Percentiles rank a stretch among this genome's conserved stretches.
phyloP scores from a whole-genome alignment of 37 sponge, comb jelly and placozoan species.

The Spongia lamella region DNA sequence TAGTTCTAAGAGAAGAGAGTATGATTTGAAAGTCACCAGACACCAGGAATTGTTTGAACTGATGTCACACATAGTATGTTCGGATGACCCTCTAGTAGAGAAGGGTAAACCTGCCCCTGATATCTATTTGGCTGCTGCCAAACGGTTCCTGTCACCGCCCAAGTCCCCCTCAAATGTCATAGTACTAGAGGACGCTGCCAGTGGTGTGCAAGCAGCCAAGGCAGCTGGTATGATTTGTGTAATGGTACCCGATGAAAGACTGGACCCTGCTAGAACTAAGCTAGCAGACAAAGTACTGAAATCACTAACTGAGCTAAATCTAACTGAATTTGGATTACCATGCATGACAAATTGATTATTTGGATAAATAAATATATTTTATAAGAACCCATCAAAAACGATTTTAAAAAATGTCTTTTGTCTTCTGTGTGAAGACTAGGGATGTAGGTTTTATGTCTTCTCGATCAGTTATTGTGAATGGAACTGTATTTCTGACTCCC shows the following conservation, averaged over 20 bases:
- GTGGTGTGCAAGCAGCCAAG: constrained; percentile 85
- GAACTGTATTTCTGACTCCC: no score
- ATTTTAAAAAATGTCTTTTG: no score
- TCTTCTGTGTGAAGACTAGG: no score
- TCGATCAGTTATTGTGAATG: no score
- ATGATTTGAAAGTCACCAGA: constrained; percentile 70
- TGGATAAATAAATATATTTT: no score
- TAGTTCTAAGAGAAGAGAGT: constrained; percentile 62
- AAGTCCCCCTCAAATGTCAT: constrained; percentile 57
- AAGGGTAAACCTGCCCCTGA: constrained; percentile 94
- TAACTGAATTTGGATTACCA: constrained; percentile 73
- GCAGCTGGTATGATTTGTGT: constrained; percentile 88
- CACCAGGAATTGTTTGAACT: constrained; percentile 53
- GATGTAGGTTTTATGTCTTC: no score
- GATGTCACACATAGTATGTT: constrained; percentile 73
- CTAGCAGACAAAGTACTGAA: constrained; percentile 69
- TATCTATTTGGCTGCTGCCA: constrained; percentile 77
- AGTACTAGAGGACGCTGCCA: constrained; percentile 98
- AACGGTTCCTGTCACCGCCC: constrained; percentile 70
- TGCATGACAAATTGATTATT: constrained; percentile 19
- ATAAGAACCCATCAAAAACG: no score
- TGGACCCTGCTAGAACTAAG: constrained; percentile 56
- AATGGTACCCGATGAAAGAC: constrained; percentile 81
- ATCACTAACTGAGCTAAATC: constrained; percentile 68
- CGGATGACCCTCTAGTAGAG: constrained; percentile 89